phyloP scores from a whole-genome alignment of 2,113 vertebrate species.

The Cinclus mexicanus region DNA sequence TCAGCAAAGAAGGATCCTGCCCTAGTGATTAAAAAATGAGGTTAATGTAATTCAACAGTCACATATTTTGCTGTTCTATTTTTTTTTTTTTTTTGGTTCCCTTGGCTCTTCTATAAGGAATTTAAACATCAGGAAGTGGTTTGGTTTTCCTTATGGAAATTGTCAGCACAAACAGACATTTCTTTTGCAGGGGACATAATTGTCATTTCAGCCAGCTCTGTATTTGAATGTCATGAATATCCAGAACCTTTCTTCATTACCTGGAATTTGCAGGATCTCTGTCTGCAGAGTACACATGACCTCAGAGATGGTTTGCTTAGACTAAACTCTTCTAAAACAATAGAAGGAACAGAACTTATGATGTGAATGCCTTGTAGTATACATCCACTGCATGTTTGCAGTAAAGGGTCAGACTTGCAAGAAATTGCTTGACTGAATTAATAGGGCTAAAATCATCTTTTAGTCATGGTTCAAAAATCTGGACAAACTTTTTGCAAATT shows the following conservation, averaged over 20 bases:
- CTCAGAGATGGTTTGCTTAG: background rate
- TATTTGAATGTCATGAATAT: background rate
- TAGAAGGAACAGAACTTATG: background rate
- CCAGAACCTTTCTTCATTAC: background rate
- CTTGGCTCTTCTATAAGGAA: background rate
- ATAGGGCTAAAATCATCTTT: background rate
- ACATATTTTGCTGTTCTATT: background rate
- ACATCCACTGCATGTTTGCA: background rate
- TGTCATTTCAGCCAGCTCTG: background rate
- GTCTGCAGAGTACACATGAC: background rate
- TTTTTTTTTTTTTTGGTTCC: fast-evolving
- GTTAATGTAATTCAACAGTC: background rate
- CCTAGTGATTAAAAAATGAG: background rate
- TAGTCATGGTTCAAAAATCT: background rate
- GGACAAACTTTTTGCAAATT: background rate
- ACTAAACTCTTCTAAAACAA: background rate
- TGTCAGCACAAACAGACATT: background rate
- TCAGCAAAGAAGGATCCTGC: background rate
- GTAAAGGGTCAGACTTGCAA: background rate
- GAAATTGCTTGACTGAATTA: background rate
- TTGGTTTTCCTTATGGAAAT: background rate
- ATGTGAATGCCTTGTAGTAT: background rate
- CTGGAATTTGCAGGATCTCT: background rate
- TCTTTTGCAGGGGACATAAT: background rate
- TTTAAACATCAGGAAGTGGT: background rate